phyloP scores from a whole-genome alignment of 2,113 vertebrate genomes.

The Setophaga kirtlandii region DNA sequence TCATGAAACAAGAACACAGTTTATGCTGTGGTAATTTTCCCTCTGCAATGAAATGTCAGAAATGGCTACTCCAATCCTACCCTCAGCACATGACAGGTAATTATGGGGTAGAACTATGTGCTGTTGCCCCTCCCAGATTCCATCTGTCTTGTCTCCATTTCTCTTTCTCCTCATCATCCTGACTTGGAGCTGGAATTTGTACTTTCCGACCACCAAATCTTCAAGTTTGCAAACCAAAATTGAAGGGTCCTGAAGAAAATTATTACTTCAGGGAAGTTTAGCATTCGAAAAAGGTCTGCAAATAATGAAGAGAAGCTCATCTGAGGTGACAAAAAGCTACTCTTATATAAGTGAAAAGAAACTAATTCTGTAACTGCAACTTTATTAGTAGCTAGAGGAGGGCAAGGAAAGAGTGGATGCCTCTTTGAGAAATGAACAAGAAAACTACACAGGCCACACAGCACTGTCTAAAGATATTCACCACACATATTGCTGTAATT shows the following conservation, averaged over 20 bases:
- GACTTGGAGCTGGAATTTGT: not conserved
- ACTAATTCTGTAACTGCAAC: not conserved
- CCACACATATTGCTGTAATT: not conserved
- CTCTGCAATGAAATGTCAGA: not conserved
- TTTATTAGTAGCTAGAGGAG: not conserved
- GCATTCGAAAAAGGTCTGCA: not conserved
- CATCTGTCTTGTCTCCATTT: not conserved
- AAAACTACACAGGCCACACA: not conserved
- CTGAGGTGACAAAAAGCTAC: not conserved
- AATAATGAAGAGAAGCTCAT: not conserved
- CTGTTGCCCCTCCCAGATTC: not conserved
- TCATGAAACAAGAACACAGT: not conserved
- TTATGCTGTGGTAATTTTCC: not conserved
- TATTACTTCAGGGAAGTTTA: not conserved
- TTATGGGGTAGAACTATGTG: not conserved
- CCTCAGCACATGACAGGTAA: not conserved
- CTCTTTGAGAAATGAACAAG: not conserved
- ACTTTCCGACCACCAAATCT: not conserved
- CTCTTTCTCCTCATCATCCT: not conserved
- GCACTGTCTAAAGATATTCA: not conserved
- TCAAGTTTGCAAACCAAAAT: slow-evolving; percentile 5
- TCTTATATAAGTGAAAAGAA: not conserved
- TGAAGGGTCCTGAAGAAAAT: not conserved
- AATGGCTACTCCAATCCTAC: slow-evolving; percentile 11
- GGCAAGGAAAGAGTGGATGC: not conserved